Base-by-base conservation (phyloP, 2,888 invertebrate species). In the Petrolisthes cinctipes region DNA sequence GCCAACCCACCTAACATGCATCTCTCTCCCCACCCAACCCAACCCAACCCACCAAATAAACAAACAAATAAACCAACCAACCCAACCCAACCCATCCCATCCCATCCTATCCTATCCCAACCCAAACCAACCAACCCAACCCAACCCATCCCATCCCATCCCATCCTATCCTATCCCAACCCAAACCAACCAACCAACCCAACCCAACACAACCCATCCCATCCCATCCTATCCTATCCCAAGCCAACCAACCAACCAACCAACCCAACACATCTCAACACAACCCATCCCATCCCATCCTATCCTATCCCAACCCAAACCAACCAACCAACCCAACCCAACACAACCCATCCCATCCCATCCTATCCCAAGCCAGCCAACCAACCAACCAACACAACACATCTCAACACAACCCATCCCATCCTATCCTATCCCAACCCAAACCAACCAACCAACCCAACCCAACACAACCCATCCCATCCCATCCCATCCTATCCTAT, bases 1-100 rank as follows among this genome's bases (percentile, higher is more conserved):
- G 23, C 23, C 23, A 57, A 54, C 82, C 83, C 78, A 91, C 91
- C 90, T 91, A 91, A 81, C 91, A 91, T 4, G 91, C 91, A 61
- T 91, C 91, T n/a, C 82, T 89, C 6, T 56, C 71, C 6, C 73
- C 83, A 6, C 91, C 91, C 20, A 17, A 17, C 20, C 11, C 20
- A n/a, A 17, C 20, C 20, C 37, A 11, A 11, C 7, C 11, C 11
- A 14, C 73, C n/a, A 5, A 7, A 14, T n/a, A 20, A 23, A 6
- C 75, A 5, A 5, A 17, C 20, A 71, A 5, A 9, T n/a, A 17
- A 5, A 7, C 71, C 20, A 71, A 17, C 17, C 5, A 5, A n/a
- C 53, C 53, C 4, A 51, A 51, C 11, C 5, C n/a, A 6, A 78
- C 17, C 3, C 20, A 73, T 37, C 73, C 23, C 20, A 57, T 51